Base-by-base conservation (phyloP, 2,113 vertebrate species). In the Turnix velox region DNA sequence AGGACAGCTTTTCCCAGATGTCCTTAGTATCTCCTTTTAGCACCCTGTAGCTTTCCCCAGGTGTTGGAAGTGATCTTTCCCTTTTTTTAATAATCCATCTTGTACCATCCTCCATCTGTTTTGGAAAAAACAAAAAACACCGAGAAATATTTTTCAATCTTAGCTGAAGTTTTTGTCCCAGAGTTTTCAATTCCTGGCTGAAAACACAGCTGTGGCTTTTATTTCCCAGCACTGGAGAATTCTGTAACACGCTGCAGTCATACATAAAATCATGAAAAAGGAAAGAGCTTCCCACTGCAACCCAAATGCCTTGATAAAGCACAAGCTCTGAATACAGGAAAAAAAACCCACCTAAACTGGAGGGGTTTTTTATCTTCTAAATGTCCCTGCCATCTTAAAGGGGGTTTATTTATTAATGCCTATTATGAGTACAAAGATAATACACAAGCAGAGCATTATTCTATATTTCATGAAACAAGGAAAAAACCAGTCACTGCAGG, bases 391-490 rank as follows among this genome's bases (percentile, higher is more conserved):
- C 43, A 14, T 73, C 65, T 88, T 71, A 67, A 80, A 67, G 61
- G 35, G 35, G 51, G 17, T 84, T 95, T 90, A 92, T 92, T 92
- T 92, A 92, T 92, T 92, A 33, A 93, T 74, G 83, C 35, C 79
- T 18, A 6, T 58, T 84, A 49, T 5, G n/a, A 91, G 65, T 42
- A 49, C 55, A 40, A 1, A 19, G 79, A 45, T 45, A 49, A 90
- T 1, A 18, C 73, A 62, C 49, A 30, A 23, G 42, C 65, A 40
- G 7, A 4, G 30, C 42, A 3, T 52, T 67, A 45, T 58, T 90
- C 84, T 55, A 54, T 78, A 43, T 90, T 92, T 86, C 31, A 86
- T 46, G 58, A 57, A 93, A 84, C 74, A 59, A 52, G 86, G 39
- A 8, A 54, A 84, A 77, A 74, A 30, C 3, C 3, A 90, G 48